phyloP scores from a whole-genome alignment of 2,888 invertebrate genomes.

The Melitaea athalia region DNA sequence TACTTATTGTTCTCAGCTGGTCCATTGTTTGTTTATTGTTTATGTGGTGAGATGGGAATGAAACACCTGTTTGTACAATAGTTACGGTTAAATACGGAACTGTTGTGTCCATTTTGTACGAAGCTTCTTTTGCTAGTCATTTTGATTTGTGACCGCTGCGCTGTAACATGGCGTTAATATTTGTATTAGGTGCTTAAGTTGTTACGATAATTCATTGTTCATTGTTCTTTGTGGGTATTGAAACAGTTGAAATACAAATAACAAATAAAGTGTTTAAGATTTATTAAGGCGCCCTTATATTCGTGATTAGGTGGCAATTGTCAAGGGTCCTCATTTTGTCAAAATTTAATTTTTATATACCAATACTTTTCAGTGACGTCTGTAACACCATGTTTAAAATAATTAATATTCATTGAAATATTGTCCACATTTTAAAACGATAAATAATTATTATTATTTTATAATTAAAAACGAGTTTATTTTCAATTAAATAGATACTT shows the following conservation, averaged over 20 bases:
- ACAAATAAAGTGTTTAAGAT: no score
- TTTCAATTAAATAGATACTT: no score
- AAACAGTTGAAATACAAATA: neutral
- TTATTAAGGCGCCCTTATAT: no score
- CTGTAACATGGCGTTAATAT: constrained; percentile 4
- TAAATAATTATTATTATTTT: no score
- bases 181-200: neutral
- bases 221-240: no score
- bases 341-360: no score
- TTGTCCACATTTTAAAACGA: no score
- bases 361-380: no score
- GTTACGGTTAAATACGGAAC: constrained; percentile 31
- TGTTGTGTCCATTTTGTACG: constrained; percentile 22
- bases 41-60: constrained; percentile 35
- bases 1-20: constrained; percentile 37
- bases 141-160: constrained; percentile 20
- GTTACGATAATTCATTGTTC: neutral
- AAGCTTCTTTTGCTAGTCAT: constrained; percentile 7
- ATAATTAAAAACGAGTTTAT: no score
- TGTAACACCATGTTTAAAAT: no score
- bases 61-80: constrained; percentile 38
- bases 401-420: no score
- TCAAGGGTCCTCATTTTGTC: no score
- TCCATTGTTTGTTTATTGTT: constrained; percentile 38
- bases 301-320: neutral